These are phyloP conservation scores for Neodiprion fabricii DNA, from an alignment of 1,140 invertebrate species.

Conservation along the genomic window DNA sequence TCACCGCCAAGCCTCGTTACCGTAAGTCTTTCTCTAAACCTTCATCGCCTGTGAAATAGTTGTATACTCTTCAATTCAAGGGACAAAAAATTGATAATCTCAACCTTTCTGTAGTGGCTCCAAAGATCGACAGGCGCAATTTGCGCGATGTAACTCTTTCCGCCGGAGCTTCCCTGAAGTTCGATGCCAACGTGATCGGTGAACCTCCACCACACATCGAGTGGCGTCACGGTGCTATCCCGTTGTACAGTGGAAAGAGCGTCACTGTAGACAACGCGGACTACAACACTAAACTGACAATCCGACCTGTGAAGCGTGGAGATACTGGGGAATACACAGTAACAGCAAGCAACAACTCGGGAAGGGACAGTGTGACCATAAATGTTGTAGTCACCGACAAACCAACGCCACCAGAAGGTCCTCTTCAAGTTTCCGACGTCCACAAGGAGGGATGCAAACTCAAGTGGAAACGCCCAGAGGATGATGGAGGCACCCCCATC, in stretches of 20 bases:
- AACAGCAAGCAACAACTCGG: slow-evolving; percentile 83
- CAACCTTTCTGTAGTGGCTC: slow-evolving; percentile 72
- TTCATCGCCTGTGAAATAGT: background rate
- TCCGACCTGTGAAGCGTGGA: slow-evolving; percentile 78
- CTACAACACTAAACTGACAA: slow-evolving; percentile 87
- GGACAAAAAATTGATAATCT: background rate
- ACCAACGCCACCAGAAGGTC: slow-evolving; percentile 85
- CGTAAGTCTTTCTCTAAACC: slow-evolving; percentile 59
- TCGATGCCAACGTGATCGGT: slow-evolving; percentile 89
- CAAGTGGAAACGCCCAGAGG: slow-evolving; percentile 92
- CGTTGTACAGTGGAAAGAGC: slow-evolving; percentile 65
- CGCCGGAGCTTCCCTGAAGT: slow-evolving; percentile 90
- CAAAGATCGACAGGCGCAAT: slow-evolving; percentile 94
- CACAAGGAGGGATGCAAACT: slow-evolving; percentile 93
- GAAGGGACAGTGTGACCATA: slow-evolving; percentile 87
- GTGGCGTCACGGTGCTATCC: slow-evolving; percentile 79
- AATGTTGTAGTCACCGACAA: slow-evolving; percentile 93
- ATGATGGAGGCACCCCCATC: slow-evolving; percentile 87
- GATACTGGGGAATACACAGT: slow-evolving; percentile 92
- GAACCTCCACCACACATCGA: slow-evolving; percentile 90
- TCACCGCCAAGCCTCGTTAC: slow-evolving; percentile 90
- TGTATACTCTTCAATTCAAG: background rate
- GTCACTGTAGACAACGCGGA: slow-evolving; percentile 84
- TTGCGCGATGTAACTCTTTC: slow-evolving; percentile 87
- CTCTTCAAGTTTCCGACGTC: slow-evolving; percentile 87